These are phyloP conservation scores for Chondrosia reniformis DNA, from an alignment of 37 sponge, comb jelly and placozoan species.

Conservation along the genomic window DNA sequence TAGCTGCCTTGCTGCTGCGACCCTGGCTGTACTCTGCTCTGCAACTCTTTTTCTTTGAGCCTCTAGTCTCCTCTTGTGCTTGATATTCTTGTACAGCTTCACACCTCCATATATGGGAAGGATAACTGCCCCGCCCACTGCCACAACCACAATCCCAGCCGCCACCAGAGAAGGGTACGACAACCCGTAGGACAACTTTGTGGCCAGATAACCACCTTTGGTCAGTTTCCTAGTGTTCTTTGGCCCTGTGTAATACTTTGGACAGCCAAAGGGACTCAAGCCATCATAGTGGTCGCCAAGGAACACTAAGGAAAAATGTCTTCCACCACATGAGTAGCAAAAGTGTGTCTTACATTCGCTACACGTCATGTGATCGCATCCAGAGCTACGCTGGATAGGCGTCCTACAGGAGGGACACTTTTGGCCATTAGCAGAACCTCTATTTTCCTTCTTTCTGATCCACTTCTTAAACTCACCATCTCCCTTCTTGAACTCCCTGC, in stretches of 20 bases:
- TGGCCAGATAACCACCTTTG: slow-evolving; percentile 14
- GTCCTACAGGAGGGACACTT: slow-evolving; percentile 36
- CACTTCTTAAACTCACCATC: slow-evolving; percentile 34
- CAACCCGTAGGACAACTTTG: not conserved
- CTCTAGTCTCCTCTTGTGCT: not conserved
- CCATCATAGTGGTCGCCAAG: slow-evolving; percentile 32
- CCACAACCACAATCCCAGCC: slow-evolving; percentile 8
- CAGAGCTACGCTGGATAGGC: slow-evolving; percentile 31
- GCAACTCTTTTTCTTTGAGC: not conserved
- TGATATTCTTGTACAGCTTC: slow-evolving; percentile 31
- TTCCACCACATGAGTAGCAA: slow-evolving; percentile 39
- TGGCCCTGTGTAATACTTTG: slow-evolving; percentile 3
- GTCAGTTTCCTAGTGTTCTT: not conserved
- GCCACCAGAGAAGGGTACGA: slow-evolving; percentile 14
- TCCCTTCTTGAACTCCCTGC: slow-evolving; percentile 26
- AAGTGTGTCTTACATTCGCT: slow-evolving; percentile 26
- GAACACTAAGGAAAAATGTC: not conserved
- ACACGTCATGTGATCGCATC: slow-evolving; percentile 48
- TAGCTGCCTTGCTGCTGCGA: too few species aligned
- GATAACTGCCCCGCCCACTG: not conserved
- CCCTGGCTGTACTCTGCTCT: too few species aligned
- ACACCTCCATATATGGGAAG: slow-evolving; percentile 54
- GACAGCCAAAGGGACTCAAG: slow-evolving; percentile 22
- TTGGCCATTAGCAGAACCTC: slow-evolving; percentile 29
- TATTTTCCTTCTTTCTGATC: slow-evolving; percentile 2